Evolutionary conservation across 2,113 vertebrate species (phyloP).

Genomic region (Pseudopipra pipra): DNA sequence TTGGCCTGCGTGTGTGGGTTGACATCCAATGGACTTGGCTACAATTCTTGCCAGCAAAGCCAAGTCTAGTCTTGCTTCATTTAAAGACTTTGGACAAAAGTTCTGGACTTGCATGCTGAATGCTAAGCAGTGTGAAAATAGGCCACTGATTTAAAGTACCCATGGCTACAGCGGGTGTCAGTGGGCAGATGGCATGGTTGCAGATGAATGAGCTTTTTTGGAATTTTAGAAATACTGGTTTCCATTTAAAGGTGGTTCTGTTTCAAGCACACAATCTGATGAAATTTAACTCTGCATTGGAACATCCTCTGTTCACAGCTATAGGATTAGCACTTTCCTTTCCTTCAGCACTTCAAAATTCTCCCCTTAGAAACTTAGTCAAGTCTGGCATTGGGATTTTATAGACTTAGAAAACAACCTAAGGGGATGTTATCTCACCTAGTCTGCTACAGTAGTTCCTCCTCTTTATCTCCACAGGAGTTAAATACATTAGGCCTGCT

Average conservation of each 20-base stretch:
- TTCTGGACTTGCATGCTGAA: slow-evolving; percentile 39
- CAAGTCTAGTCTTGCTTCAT: slow-evolving; percentile 59
- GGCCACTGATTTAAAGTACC: slow-evolving; percentile 59
- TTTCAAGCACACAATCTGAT: neutral
- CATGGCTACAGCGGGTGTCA: neutral
- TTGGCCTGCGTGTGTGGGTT: slow-evolving; percentile 52
- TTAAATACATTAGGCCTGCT: neutral
- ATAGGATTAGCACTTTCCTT: neutral
- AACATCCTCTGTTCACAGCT: neutral
- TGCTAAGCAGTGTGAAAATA: slow-evolving; percentile 54
- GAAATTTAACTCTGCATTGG: neutral
- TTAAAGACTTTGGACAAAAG: slow-evolving; percentile 49
- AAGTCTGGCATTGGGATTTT: neutral
- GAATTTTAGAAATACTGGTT: neutral
- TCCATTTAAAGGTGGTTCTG: neutral
- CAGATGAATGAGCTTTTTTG: neutral
- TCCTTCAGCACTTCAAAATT: neutral
- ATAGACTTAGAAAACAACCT: neutral
- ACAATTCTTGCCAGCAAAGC: slow-evolving; percentile 28
- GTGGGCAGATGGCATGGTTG: neutral
- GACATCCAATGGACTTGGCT: slow-evolving; percentile 66
- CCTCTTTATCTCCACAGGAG: neutral
- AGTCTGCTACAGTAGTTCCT: neutral
- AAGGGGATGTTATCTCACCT: neutral
- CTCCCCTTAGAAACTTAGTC: neutral